Conservation (phyloP, 2,888 invertebrate species). For the Linnaemya tessellans region DNA sequence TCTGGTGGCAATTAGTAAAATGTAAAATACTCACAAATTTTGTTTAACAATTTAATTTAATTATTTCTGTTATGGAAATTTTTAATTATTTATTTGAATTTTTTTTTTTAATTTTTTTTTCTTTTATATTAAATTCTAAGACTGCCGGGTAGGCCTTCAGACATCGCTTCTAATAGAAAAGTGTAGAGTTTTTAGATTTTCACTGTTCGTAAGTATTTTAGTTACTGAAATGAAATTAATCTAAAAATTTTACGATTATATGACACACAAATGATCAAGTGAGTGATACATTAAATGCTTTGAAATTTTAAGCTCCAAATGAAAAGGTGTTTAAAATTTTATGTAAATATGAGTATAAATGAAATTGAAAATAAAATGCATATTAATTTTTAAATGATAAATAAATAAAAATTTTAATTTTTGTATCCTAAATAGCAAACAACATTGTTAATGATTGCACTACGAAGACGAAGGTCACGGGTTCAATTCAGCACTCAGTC, state of each 20-base stretch:
- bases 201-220: background rate
- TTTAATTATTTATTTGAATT: too few species aligned
- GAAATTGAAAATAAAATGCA: background rate
- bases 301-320: background rate
- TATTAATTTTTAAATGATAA: background rate
- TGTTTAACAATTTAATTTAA: background rate
- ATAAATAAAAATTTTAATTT: too few species aligned
- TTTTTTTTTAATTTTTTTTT: background rate
- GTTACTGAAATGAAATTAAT: constrained; percentile 5
- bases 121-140: background rate
- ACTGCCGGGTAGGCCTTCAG: background rate
- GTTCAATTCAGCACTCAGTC: too few species aligned
- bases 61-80: background rate
- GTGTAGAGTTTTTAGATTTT: constrained; percentile 1
- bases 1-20: background rate
- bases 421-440: too few species aligned
- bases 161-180: background rate
- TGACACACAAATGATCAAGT: background rate
- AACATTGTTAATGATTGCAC: too few species aligned
- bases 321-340: too few species aligned
- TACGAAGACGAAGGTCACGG: too few species aligned
- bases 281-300: background rate
- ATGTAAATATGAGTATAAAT: background rate
- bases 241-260: background rate
- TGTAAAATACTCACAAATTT: background rate